Base-by-base conservation (phyloP, 2,797 vertebrate genomes). In the Enteromius trimaculatus region DNA sequence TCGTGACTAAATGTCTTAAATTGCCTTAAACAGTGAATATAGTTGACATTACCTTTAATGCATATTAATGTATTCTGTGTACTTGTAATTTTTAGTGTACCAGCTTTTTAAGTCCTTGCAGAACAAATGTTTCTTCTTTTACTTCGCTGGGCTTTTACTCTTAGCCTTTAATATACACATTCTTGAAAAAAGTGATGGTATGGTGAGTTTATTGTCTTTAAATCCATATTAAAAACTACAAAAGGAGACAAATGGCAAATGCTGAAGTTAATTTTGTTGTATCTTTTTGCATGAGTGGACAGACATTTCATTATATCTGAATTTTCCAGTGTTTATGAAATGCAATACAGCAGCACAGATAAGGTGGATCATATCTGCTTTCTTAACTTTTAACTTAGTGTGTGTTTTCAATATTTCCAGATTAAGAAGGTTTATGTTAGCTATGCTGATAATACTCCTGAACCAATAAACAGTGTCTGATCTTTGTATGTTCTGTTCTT, bases 361-460 rank as follows among this genome's bases (percentile, higher is more conserved):
- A 62, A 62, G 53, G 37, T 70, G 42, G 42, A 16, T 64, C 14
- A 3, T 17, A 76, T 76, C 51, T 76, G 34, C 75, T 44, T 44
- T 77, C 8, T 11, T 55, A 62, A 77, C 58, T 62, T 77, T 77
- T 3, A 29, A 29, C 42, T 62, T 21, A 21, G n/a, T 42, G 55
- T 44, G 1, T 44, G 23, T 77, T 62, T 47, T n/a, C 16, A 77
- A 64, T 77, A 13, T 31, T 64, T 64, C 6, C 16, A 47, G 55
- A 64, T 47, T 64, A 77, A 62, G 37, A 23, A 49, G 26, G 79
- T 81, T 74, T 70, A n/a, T 80, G 39, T 58, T 80, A 71, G 51
- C 21, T 47, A 47, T 64, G 55, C 69, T 81, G 79, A 49, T 81
- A 62, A 34, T 31, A 58, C 31, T 7, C 10, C 17, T n/a, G 53